A percentile compares a stretch with the other conserved stretches of the same genome.
These are phyloP conservation scores for Microchrysa polita DNA, from an alignment of 2,888 invertebrate species.

Conservation along the genomic window DNA sequence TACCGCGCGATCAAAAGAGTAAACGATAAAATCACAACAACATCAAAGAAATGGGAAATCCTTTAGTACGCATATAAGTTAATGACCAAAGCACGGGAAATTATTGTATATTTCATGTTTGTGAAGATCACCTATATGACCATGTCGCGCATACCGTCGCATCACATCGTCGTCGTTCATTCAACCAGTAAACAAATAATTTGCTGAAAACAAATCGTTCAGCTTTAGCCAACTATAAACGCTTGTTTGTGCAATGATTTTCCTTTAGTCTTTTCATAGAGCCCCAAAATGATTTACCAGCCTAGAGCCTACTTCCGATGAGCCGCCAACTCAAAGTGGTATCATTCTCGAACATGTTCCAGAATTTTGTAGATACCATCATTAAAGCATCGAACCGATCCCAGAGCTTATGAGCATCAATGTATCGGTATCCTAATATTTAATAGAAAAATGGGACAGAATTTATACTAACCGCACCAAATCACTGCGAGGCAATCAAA, in stretches of 20 bases:
- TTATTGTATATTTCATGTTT: conserved; percentile 14
- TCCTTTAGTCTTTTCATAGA: conserved; percentile 4
- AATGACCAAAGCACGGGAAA: conserved; percentile 42
- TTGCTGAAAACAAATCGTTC: conserved; percentile 16
- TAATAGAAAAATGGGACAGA: no score
- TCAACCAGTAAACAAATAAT: conserved; percentile 39
- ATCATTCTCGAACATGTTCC: no score
- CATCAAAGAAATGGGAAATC: conserved; percentile 36
- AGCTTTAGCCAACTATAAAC: background rate
- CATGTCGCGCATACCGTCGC: no score
- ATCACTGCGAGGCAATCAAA: no score
- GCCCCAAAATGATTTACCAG: conserved; percentile 4
- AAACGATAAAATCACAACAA: conserved; percentile 8
- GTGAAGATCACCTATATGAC: conserved; percentile 27
- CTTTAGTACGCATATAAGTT: conserved; percentile 31
- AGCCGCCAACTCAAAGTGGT: conserved; percentile 1
- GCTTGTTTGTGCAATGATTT: conserved; percentile 3
- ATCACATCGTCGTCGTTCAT: background rate
- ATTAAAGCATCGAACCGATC: no score
- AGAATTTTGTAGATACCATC: no score
- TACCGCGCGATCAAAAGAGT: conserved; percentile 22
- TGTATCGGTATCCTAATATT: no score
- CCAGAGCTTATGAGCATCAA: no score
- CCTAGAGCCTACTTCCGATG: conserved; percentile 29
- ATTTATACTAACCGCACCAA: no score